Evolutionary conservation across 2,888 invertebrate genomes (phyloP).

Genomic region (Creontiades dilutus): DNA sequence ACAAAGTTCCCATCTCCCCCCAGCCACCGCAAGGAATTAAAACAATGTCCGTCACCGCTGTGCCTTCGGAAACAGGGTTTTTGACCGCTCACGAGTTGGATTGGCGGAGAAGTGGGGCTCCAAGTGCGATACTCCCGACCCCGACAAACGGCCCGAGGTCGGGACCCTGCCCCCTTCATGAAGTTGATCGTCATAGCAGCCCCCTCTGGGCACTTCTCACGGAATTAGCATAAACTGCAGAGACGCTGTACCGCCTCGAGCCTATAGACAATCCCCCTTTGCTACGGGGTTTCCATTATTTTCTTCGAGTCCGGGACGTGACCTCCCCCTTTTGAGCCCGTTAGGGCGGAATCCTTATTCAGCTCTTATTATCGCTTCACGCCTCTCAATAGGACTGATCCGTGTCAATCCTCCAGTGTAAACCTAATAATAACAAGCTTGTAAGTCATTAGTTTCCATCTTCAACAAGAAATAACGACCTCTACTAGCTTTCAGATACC

Average conservation of each 20-base stretch:
- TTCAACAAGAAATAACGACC: no score
- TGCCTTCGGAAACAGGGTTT: not conserved
- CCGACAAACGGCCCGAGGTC: constrained; percentile 34
- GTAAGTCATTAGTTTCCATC: no score
- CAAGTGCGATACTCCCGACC: constrained; percentile 57
- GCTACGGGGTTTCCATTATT: constrained; percentile 59
- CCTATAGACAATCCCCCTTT: constrained; percentile 54
- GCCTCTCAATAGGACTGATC: constrained; percentile 57
- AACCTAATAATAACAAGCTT: no score
- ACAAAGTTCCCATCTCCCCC: not conserved
- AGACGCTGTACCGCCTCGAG: constrained; percentile 60
- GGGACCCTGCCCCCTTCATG: constrained; percentile 58
- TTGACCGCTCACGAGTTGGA: constrained; percentile 43
- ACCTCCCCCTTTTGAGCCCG: constrained; percentile 47
- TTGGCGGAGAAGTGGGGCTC: constrained; percentile 12
- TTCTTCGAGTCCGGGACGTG: constrained; percentile 41
- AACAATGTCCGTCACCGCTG: not conserved
- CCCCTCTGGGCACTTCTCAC: constrained; percentile 68
- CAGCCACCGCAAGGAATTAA: not conserved
- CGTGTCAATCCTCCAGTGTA: constrained; percentile 45
- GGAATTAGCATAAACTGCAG: constrained; percentile 70
- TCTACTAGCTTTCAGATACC: no score
- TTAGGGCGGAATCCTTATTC: constrained; percentile 45
- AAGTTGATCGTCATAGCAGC: constrained; percentile 64
- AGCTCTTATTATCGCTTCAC: constrained; percentile 60